A percentile compares a stretch with the other conserved stretches of the same genome.
These are phyloP conservation scores for Cheilosia vernalis DNA, from an alignment of 2,888 invertebrate genomes.

Conservation along the genomic window DNA sequence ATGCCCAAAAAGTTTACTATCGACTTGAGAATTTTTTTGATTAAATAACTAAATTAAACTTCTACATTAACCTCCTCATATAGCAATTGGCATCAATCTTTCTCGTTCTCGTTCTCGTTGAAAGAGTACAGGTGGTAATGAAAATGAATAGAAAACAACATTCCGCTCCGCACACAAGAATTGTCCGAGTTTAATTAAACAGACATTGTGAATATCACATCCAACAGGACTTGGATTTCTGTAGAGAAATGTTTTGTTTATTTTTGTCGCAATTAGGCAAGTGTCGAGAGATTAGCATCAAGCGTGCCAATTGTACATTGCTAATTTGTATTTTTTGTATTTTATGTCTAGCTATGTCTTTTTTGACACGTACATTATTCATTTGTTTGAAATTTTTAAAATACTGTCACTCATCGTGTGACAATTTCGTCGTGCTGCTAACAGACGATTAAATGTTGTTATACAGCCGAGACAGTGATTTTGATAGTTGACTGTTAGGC, in stretches of 20 bases:
- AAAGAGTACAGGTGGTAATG: slow-evolving; percentile 20
- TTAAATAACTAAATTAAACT: slow-evolving; percentile 11
- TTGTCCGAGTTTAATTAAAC: slow-evolving; percentile 33
- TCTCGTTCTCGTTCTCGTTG: neutral
- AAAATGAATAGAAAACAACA: slow-evolving; percentile 1
- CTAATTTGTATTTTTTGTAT: neutral
- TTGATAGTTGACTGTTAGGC: neutral
- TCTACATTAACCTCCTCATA: slow-evolving; percentile 19
- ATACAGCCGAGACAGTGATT: neutral
- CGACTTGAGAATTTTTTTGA: neutral
- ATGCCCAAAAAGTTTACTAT: slow-evolving; percentile 30
- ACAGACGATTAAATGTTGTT: neutral
- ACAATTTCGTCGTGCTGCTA: neutral
- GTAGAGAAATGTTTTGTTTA: neutral
- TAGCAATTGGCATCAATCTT: slow-evolving; percentile 6
- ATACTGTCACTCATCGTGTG: neutral
- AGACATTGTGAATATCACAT: slow-evolving; percentile 16
- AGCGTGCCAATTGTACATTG: neutral
- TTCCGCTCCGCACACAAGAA: neutral
- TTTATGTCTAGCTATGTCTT: neutral
- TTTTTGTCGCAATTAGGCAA: slow-evolving; percentile 30
- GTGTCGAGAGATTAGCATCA: slow-evolving; percentile 16
- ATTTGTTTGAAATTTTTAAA: neutral
- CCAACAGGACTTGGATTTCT: neutral
- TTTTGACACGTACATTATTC: neutral